Evolutionary conservation across 2,113 vertebrate genomes (phyloP).

Genomic region (Bambusicola thoracicus): DNA sequence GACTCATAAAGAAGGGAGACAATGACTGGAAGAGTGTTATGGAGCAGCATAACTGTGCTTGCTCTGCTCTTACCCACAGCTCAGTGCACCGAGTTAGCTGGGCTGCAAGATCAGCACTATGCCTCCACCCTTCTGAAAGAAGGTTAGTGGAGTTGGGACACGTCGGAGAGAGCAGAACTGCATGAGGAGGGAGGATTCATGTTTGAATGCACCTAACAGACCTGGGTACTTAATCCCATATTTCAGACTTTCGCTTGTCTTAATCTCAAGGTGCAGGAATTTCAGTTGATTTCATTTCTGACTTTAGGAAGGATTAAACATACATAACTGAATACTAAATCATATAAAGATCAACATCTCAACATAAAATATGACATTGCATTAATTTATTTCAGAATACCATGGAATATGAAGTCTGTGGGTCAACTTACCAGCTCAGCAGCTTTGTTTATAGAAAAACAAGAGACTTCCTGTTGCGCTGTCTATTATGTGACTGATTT

Average conservation of each 20-base stretch:
- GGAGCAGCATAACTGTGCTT: not conserved
- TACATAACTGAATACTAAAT: not conserved
- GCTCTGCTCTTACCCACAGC: not conserved
- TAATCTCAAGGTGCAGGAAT: not conserved
- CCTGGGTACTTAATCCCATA: not conserved
- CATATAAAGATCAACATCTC: not conserved
- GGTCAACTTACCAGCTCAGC: not conserved
- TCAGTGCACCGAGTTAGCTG: not conserved
- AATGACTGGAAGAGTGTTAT: not conserved
- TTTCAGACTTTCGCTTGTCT: not conserved
- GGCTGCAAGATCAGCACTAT: not conserved
- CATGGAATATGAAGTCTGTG: conserved; percentile 34
- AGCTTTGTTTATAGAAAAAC: conserved; percentile 6
- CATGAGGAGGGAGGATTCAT: not conserved
- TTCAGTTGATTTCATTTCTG: not conserved
- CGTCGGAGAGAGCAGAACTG: not conserved
- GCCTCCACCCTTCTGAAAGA: not conserved
- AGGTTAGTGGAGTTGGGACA: not conserved
- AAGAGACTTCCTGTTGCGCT: not conserved
- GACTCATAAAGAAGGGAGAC: not conserved
- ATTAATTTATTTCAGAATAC: conserved; percentile 60
- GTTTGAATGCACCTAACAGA: not conserved
- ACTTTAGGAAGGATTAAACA: not conserved
- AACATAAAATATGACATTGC: not conserved
- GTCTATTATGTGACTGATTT: conserved; percentile 14